Evolutionary conservation across 1,140 invertebrate species (phyloP), one percentile per base, ranked within the genome.

Genomic region (Spodoptera litura): DNA sequence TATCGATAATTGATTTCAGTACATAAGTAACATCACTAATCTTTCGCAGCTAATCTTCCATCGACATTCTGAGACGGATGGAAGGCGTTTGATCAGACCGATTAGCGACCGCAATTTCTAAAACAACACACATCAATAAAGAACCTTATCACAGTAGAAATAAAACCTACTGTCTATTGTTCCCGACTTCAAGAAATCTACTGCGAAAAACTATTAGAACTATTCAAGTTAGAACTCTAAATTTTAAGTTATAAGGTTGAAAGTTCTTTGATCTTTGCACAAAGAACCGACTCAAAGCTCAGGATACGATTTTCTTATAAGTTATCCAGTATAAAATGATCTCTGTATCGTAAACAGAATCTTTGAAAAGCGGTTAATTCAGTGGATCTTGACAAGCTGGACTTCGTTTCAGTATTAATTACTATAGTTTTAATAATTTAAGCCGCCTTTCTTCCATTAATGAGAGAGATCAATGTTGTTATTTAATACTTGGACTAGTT

Each of bases 21-120:
- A 5, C 15, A 1, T 4, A 2, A 1, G 55, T 44, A 9, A 59
- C 55, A 73, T 73, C 71, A 73, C 71, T 73, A 73, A 49, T 12
- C 9, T 20, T 38, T 49, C 53, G 35, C 56, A 9, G 71, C 53
- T 73, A 73, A 73, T 73, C 71, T 73, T 73, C 38, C 55, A 73
- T 73, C 71, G 71, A 73, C 56, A 73, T 73, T 59, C 71, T 59
- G 71, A 59, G 71, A 73, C 71, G 71, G 56, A 73, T 73, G 38
- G 71, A 73, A 73, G 61, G 35, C 56, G 56, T 73, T 56, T 61
- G 71, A 59, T 73, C 56, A 59, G 71, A 73, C 56, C 56, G 71
- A 73, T 73, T 73, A 73, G 71, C 55, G 52, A 49, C 71, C 56
- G 38, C 71, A 73, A 27, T 15, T 2, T n/a, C 71, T 58, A 25